A percentile compares a stretch with the other conserved stretches of the same genome.
Evolutionary conservation across 2,888 invertebrate genomes (phyloP).

Genomic region (Metellina segmentata): DNA sequence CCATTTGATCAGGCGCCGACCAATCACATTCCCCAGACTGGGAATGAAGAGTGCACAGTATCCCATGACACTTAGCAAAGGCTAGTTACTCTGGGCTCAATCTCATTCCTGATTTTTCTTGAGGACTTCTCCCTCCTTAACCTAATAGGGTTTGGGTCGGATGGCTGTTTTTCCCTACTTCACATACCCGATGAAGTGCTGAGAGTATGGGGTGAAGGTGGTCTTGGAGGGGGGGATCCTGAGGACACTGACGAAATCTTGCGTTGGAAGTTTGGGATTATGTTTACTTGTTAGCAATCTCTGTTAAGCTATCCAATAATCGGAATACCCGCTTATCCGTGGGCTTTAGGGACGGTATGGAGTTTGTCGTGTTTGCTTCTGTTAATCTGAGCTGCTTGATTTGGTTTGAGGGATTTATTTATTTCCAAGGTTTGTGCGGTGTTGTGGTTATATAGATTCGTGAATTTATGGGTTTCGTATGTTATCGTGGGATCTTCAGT

Average conservation of each 20-base stretch:
- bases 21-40: slow-evolving; percentile 25
- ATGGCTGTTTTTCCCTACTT: background rate
- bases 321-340: slow-evolving; percentile 9
- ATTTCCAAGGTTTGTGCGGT: too few species aligned
- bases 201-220: background rate
- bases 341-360: background rate
- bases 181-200: background rate
- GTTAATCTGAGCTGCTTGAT: background rate
- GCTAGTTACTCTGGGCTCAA: slow-evolving; percentile 20
- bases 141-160: slow-evolving; percentile 34
- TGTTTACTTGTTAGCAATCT: slow-evolving; percentile 48
- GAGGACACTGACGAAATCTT: background rate
- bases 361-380: background rate
- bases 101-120: slow-evolving; percentile 33
- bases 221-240: background rate
- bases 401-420: background rate
- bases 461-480: too few species aligned
- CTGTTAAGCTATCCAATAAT: slow-evolving; percentile 36
- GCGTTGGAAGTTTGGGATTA: slow-evolving; percentile 40
- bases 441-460: background rate
- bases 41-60: slow-evolving; percentile 13
- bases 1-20: background rate
- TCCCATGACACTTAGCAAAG: slow-evolving; percentile 29
- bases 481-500: background rate
- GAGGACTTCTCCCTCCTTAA: background rate